These are phyloP conservation scores for Pterocles burchelli DNA, from an alignment of 2,113 vertebrate genomes.

Conservation along the genomic window DNA sequence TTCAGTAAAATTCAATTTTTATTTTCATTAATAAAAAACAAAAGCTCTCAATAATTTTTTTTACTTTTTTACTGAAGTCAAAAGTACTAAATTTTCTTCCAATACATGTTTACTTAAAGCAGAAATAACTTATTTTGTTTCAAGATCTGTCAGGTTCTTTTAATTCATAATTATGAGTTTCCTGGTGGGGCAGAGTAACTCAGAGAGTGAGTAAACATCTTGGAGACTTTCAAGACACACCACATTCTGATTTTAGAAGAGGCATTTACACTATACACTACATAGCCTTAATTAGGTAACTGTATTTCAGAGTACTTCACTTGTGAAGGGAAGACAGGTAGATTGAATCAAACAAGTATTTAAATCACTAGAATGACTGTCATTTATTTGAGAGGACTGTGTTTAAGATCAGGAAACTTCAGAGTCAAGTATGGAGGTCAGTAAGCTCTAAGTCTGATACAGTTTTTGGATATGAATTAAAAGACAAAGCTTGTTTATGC, in stretches of 20 bases:
- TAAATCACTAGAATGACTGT: not conserved
- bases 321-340: not conserved
- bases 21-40: not conserved
- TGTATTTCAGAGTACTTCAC: not conserved
- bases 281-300: fast-evolving
- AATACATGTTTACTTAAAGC: not conserved
- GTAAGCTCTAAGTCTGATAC: not conserved
- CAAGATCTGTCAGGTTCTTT: not conserved
- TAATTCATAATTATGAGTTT: not conserved
- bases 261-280: not conserved
- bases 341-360: not conserved
- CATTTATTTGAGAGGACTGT: not conserved
- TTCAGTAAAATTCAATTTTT: not conserved
- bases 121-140: constrained; percentile 4
- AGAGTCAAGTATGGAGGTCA: not conserved
- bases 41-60: not conserved
- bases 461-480: not conserved
- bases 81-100: not conserved
- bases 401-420: not conserved
- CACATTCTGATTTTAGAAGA: not conserved
- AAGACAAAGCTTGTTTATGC: not conserved
- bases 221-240: not conserved
- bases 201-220: not conserved
- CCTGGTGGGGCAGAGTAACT: not conserved
- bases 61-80: not conserved